Percentiles rank a stretch among this genome's conserved stretches.
phyloP scores from a whole-genome alignment of 2,888 invertebrate species.

The Willowsia nigromaculata region DNA sequence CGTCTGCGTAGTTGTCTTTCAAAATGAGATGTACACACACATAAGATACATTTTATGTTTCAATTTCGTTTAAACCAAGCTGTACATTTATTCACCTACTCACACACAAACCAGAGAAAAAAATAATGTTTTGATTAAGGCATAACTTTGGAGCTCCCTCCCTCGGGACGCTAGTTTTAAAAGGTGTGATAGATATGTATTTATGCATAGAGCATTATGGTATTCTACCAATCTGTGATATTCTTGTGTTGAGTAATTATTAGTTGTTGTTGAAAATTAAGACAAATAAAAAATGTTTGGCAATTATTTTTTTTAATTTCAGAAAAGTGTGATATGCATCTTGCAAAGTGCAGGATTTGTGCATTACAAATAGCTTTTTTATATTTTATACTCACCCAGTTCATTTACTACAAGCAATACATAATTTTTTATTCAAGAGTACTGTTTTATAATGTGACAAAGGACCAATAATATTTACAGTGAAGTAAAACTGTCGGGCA shows the following conservation, averaged over 20 bases:
- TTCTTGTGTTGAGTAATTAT: not conserved
- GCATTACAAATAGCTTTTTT: not conserved
- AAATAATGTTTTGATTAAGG: not conserved
- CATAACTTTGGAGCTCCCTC: not conserved
- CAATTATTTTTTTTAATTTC: constrained; percentile 17
- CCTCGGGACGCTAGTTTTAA: no score
- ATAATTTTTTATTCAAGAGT: no score
- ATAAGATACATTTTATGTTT: no score
- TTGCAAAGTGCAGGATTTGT: not conserved
- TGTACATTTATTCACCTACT: not conserved
- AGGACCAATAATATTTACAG: no score
- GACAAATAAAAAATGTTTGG: constrained; percentile 22
- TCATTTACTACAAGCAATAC: not conserved
- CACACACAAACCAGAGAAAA: not conserved
- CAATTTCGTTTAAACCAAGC: not conserved
- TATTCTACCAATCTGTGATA: not conserved
- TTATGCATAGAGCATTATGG: no score
- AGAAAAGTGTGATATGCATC: constrained; percentile 16
- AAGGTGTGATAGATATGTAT: no score
- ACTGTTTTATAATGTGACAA: no score
- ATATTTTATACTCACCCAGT: not conserved
- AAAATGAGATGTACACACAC: not conserved
- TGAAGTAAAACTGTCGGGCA: no score
- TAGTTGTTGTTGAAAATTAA: not conserved
- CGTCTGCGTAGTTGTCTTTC: not conserved